phyloP scores from a whole-genome alignment of 2,888 invertebrate species.

The Meteorus colon region DNA sequence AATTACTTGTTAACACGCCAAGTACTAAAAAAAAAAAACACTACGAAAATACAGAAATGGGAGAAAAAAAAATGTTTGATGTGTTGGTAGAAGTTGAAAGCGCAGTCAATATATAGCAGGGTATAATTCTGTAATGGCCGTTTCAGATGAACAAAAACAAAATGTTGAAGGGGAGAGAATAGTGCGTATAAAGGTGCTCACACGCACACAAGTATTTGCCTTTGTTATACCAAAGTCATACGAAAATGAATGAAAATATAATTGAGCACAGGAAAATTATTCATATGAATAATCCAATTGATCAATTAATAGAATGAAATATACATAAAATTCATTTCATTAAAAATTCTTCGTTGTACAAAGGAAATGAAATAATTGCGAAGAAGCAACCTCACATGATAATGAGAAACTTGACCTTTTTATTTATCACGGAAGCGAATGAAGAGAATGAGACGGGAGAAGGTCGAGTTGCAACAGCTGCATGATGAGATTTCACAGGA shows the following conservation, averaged over 20 bases:
- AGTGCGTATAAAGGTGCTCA: no score
- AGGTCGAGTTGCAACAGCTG: conserved; percentile 33
- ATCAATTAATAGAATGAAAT: not conserved
- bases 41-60: not conserved
- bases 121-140: not conserved
- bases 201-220: not conserved
- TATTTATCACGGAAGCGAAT: conserved; percentile 28
- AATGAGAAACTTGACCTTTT: conserved; percentile 30
- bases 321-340: not conserved
- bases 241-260: not conserved
- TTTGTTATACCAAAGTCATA: not conserved
- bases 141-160: conserved; percentile 26
- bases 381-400: not conserved
- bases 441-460: conserved; percentile 9
- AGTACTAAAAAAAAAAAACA: not conserved
- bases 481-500: conserved; percentile 27
- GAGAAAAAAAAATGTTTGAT: conserved; percentile 4
- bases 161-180: conserved; percentile 4
- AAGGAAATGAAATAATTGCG: not conserved
- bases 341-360: not conserved
- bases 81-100: conserved; percentile 24
- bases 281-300: not conserved
- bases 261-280: not conserved
- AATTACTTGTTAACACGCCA: not conserved
- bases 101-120: conserved; percentile 8